Conservation (phyloP, 2,888 invertebrate species). For the Arenicola marina region DNA sequence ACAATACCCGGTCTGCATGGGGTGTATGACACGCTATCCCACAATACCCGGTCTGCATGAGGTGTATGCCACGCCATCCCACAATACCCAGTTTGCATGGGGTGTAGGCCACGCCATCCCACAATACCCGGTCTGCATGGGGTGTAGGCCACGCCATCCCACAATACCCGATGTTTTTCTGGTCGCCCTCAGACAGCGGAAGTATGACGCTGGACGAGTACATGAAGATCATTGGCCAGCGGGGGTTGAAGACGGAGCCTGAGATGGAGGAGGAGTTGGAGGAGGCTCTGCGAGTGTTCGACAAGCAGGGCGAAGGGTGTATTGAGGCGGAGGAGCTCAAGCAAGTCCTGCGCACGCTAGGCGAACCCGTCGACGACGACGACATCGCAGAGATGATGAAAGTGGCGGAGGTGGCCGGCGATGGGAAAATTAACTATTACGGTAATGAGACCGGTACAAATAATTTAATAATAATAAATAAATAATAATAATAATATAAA, state of each 20-base stretch:
- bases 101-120: too few species aligned
- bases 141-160: too few species aligned
- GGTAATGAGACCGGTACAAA: too few species aligned
- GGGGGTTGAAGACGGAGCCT: constrained; percentile 21
- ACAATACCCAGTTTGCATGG: too few species aligned
- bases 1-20: too few species aligned
- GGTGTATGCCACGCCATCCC: too few species aligned
- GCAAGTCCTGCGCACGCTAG: constrained; percentile 16
- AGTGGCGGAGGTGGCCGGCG: constrained; percentile 23
- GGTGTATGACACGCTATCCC: too few species aligned
- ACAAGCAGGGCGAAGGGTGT: constrained; percentile 25
- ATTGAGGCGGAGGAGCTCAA: constrained; percentile 10
- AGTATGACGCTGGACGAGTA: constrained; percentile 25
- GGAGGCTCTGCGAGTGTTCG: constrained; percentile 37
- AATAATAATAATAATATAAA: too few species aligned
- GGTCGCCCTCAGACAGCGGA: constrained; percentile 29
- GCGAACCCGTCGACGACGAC: constrained; percentile 29
- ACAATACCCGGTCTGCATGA: too few species aligned
- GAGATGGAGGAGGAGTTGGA: constrained; percentile 30
- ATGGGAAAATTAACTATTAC: constrained; percentile 24
- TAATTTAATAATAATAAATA: too few species aligned
- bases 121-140: too few species aligned
- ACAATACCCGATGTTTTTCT: too few species aligned
- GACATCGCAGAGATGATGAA: constrained; percentile 27
- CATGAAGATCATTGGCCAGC: constrained; percentile 18